These are phyloP conservation scores for Leuciscus idus DNA, from an alignment of 2,113 vertebrate genomes.

Conservation along the genomic window DNA sequence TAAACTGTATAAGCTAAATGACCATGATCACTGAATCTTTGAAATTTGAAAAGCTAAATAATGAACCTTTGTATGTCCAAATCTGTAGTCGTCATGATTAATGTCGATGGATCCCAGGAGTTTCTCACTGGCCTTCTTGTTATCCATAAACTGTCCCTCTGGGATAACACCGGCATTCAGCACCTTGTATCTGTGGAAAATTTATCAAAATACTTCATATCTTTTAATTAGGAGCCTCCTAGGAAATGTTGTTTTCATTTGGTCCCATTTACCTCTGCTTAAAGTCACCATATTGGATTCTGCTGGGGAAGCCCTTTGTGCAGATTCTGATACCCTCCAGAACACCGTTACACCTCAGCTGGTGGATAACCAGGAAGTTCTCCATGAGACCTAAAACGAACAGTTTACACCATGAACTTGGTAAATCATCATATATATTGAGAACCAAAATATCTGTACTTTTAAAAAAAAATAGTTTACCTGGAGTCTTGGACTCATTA, in stretches of 20 bases:
- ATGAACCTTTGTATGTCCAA: constrained; percentile 66
- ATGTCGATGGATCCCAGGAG: constrained; percentile 61
- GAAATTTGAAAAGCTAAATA: neutral
- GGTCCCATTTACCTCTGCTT: constrained; percentile 41
- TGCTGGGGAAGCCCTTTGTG: too few relatives aligned
- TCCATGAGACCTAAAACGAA: too few relatives aligned
- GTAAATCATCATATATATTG: too few relatives aligned
- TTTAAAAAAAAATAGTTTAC: too few relatives aligned
- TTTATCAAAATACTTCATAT: neutral
- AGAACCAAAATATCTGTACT: too few relatives aligned
- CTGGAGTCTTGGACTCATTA: constrained; percentile 34
- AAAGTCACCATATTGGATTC: too few relatives aligned
- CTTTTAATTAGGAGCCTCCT: neutral
- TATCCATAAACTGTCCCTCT: constrained; percentile 63
- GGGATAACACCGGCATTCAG: constrained; percentile 66
- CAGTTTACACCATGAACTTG: too few relatives aligned
- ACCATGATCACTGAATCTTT: neutral
- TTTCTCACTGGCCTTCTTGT: constrained; percentile 62
- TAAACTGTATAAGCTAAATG: neutral
- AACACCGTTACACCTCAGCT: too few relatives aligned
- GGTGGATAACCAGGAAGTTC: too few relatives aligned
- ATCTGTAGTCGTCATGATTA: constrained; percentile 61
- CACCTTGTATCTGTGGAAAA: constrained; percentile 60
- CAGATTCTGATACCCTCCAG: too few relatives aligned
- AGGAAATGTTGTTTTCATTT: neutral